Evolutionary conservation across 2,888 invertebrate genomes (phyloP), one percentile per base, ranked within the genome.

Genomic region (Polydrusus pterygomalis): DNA sequence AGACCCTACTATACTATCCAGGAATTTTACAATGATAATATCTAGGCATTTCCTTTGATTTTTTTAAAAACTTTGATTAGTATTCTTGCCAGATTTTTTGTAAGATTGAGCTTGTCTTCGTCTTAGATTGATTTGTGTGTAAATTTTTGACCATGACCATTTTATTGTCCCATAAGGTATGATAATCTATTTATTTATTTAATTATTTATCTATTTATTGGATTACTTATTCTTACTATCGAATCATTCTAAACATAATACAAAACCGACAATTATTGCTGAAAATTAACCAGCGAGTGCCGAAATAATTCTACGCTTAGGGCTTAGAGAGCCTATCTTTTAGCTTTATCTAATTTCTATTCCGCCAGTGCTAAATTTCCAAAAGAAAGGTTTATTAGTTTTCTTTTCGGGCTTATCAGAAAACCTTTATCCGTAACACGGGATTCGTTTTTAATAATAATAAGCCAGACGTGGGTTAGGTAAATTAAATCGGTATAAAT

Each of bases 391-490:
- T 54, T 54, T 54, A 54, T 54, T 54, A 30, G 54, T 54, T 30
- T 54, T 54, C 20, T 54, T 54, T 54, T 54, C 30, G n/a, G 54
- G 30, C 54, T 54, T 54, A 54, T 54, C 54, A 54, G 54, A n/a
- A 54, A 54, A 54, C 54, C 25, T 54, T 54, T 54, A 54, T 54
- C 54, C 54, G 20, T 54, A 17, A 54, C 54, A 54, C 25, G 54
- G 54, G 13, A 54, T 54, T 54, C 54, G 54, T 54, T 54, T 54
- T 54, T 54, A 54, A 54, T 54, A 54, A 54, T 54, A 54, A 54
- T 54, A 54, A 54, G 54, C 54, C 54, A 25, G 25, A 54, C 20
- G 20, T 54, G 51, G 51, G 20, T 51, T 51, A 20, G 30, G 25
- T 30, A 54, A 54, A 54, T 54, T 54, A 54, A 54, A 54, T 54